Conservation (phyloP, 2,888 invertebrate species). For the Tipula confusa region DNA sequence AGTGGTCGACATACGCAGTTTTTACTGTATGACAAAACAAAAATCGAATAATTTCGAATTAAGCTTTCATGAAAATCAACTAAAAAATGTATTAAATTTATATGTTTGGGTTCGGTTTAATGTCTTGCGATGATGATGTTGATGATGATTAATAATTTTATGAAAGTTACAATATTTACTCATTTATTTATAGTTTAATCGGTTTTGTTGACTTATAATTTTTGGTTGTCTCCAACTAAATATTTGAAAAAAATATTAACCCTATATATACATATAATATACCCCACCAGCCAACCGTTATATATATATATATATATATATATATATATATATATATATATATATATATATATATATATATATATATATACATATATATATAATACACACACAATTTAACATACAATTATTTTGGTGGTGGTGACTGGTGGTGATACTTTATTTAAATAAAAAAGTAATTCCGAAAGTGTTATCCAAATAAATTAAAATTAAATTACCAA, state of each 20-base stretch:
- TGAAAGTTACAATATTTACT: neutral
- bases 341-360: no score
- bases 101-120: neutral
- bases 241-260: neutral
- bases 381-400: neutral
- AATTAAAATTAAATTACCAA: neutral
- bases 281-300: no score
- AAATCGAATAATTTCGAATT: no score
- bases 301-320: no score
- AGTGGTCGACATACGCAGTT: no score
- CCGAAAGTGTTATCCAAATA: neutral
- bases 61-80: neutral
- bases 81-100: neutral
- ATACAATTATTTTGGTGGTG: no score
- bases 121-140: neutral
- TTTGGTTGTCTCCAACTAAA: neutral
- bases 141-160: neutral
- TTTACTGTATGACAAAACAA: no score
- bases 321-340: no score
- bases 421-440: neutral
- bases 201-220: constrained; percentile 6
- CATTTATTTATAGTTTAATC: neutral
- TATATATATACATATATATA: no score
- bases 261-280: no score
- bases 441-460: neutral